Percentiles rank a stretch among this genome's conserved stretches.
Evolutionary conservation across 2,797 vertebrate genomes (phyloP).

Genomic region (Poeciliopsis presidionis): DNA sequence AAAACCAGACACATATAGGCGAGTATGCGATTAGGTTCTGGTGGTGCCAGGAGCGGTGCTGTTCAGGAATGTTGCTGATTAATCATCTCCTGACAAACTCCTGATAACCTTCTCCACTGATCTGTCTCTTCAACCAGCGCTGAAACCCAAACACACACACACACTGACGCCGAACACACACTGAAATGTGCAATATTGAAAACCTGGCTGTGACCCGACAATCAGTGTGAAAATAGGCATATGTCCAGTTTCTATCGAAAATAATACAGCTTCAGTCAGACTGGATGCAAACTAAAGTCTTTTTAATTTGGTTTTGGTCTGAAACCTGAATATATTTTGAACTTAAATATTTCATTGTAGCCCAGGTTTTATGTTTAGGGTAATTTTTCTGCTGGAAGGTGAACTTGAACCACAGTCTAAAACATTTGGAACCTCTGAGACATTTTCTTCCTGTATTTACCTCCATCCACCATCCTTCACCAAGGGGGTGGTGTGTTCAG

Average conservation of each 20-base stretch:
- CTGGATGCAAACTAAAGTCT: background rate
- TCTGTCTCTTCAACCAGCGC: slow-evolving; percentile 28
- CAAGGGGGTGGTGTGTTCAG: background rate
- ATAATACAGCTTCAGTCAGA: background rate
- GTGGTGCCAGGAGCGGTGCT: slow-evolving; percentile 74
- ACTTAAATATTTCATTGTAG: background rate
- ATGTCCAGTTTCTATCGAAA: background rate
- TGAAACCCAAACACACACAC: slow-evolving; percentile 10
- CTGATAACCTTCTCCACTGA: slow-evolving; percentile 70
- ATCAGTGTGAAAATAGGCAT: background rate
- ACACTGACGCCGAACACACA: slow-evolving; percentile 7
- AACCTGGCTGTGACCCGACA: background rate
- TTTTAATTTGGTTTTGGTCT: background rate
- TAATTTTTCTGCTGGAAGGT: background rate
- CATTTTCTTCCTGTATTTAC: background rate
- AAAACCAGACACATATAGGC: slow-evolving; percentile 12
- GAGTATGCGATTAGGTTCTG: slow-evolving; percentile 24
- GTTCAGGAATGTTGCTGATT: slow-evolving; percentile 77
- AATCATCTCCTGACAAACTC: slow-evolving; percentile 66
- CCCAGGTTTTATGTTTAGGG: background rate
- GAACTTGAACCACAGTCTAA: background rate
- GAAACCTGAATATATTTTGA: background rate
- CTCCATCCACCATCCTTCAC: background rate
- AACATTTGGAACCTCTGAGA: background rate
- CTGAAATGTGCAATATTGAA: background rate